Evolutionary conservation across 2,888 invertebrate genomes (phyloP).

Genomic region (Pyrocoelia pectoralis): DNA sequence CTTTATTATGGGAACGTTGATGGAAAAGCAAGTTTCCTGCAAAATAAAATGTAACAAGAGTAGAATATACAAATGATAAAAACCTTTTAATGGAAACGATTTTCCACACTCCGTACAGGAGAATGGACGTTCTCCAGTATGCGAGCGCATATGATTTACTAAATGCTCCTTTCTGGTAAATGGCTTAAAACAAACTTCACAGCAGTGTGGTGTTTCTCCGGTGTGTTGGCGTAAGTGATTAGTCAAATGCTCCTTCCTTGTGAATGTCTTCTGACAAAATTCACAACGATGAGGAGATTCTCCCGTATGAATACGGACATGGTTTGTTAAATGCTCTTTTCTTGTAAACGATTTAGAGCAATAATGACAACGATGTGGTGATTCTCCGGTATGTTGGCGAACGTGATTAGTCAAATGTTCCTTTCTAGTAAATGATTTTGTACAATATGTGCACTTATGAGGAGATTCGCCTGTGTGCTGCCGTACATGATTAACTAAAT

Average conservation of each 20-base stretch:
- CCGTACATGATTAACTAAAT: conserved; percentile 76
- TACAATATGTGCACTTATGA: conserved; percentile 79
- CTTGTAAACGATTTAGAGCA: conserved; percentile 87
- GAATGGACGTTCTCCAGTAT: conserved; percentile 83
- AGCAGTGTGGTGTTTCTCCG: conserved; percentile 75
- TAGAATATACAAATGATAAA: background rate
- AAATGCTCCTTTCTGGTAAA: conserved; percentile 79
- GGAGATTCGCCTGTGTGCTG: conserved; percentile 78
- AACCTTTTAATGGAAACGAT: conserved; percentile 82
- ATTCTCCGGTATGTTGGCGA: conserved; percentile 87
- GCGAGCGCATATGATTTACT: conserved; percentile 79
- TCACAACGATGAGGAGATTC: conserved; percentile 76
- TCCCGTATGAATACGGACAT: conserved; percentile 72
- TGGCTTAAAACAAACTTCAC: conserved; percentile 77
- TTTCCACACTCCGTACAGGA: conserved; percentile 87
- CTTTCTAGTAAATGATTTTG: conserved; percentile 80
- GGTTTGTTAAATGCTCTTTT: conserved; percentile 87
- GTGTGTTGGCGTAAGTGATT: conserved; percentile 77
- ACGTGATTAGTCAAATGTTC: conserved; percentile 87
- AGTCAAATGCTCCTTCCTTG: conserved; percentile 75
- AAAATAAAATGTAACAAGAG: background rate
- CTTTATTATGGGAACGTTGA: conserved; percentile 84
- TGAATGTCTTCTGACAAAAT: conserved; percentile 75
- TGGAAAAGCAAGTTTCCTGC: conserved; percentile 85
- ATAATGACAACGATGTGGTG: conserved; percentile 84